Base-by-base conservation (phyloP, 2,797 vertebrate species). In the Gymnothorax javanicus region DNA sequence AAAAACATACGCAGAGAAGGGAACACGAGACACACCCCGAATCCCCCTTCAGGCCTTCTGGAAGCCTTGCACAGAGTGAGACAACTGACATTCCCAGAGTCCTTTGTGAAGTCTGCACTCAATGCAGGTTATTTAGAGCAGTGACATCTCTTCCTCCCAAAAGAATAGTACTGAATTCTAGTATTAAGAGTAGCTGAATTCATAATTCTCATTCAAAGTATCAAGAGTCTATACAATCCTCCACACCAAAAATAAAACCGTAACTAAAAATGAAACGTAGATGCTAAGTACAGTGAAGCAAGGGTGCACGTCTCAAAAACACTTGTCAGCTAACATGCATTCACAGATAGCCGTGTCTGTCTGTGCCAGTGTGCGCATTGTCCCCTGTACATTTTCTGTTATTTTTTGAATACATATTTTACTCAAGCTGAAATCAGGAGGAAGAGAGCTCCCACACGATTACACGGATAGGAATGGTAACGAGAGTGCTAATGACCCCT, bases 311-410 rank as follows among this genome's bases (percentile, higher is more conserved):
- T 95, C 95, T 43, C 33, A 43, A 96, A 97, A 96, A 94, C 96
- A 96, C 94, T 95, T 96, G 96, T 97, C 95, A 94, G 95, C 95
- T 95, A 95, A 97, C 97, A 97, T 98, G 97, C 97, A 97, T 96
- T 97, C 94, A 96, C 93, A 95, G 96, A 52, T 67, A 85, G 86
- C 75, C 84, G 94, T 88, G 5, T 95, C 91, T 94, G 87, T 88
- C 88, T 96, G 58, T 59, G 92, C 23, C 23, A 88, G 27, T 4
- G 71, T 25, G 27, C 43, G 69, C 50, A 13, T 43, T 11, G 43
- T 2, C 15, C 9, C 27, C 62, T n/a, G 62, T 6, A n/a, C 62
- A n/a, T 75, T 75, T 7, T 50, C 25, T 92, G 93, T 94, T 93
- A 92, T 87, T 60, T 90, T 95, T 93, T 90, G 93, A 97, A 94